phyloP scores from a whole-genome alignment of 2,888 invertebrate genomes.

The Encarsia formosa region DNA sequence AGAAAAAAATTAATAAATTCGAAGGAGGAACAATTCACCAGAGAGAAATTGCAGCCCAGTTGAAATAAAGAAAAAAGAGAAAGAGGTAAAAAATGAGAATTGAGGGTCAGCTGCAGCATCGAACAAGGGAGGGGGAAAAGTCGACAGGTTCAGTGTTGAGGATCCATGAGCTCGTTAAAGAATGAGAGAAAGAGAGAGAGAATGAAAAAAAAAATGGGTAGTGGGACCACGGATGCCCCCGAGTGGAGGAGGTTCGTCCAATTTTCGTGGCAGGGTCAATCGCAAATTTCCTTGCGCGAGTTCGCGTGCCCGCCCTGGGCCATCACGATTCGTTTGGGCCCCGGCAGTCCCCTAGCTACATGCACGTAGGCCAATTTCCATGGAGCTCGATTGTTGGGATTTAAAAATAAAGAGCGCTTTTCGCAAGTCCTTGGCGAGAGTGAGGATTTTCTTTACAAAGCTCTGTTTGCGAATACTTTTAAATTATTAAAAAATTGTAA shows the following conservation, averaged over 20 bases:
- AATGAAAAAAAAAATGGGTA: too few species aligned
- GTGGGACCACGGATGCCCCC: background rate
- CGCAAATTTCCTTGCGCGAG: constrained; percentile 49
- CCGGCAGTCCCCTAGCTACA: too few species aligned
- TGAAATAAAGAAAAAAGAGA: background rate
- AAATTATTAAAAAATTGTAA: too few species aligned
- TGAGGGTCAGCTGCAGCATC: constrained; percentile 24
- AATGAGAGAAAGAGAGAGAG: too few species aligned
- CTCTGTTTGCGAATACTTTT: too few species aligned
- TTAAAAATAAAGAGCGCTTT: background rate
- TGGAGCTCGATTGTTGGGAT: background rate
- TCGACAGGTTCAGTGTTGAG: too few species aligned
- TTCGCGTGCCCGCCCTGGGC: constrained; percentile 51
- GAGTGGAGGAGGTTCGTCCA: constrained; percentile 1
- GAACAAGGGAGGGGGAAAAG: background rate
- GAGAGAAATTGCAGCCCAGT: constrained; percentile 1
- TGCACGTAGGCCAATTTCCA: constrained; percentile 46
- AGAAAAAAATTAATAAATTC: too few species aligned
- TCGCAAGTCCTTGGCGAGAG: background rate
- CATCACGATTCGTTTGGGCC: constrained; percentile 44
- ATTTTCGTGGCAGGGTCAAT: constrained; percentile 48
- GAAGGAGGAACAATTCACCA: too few species aligned
- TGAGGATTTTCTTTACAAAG: too few species aligned
- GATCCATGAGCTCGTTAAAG: too few species aligned
- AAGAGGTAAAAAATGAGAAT: constrained; percentile 1